Evolutionary conservation across 2,888 invertebrate genomes (phyloP).

Genomic region (Neoscelio sp.): DNA sequence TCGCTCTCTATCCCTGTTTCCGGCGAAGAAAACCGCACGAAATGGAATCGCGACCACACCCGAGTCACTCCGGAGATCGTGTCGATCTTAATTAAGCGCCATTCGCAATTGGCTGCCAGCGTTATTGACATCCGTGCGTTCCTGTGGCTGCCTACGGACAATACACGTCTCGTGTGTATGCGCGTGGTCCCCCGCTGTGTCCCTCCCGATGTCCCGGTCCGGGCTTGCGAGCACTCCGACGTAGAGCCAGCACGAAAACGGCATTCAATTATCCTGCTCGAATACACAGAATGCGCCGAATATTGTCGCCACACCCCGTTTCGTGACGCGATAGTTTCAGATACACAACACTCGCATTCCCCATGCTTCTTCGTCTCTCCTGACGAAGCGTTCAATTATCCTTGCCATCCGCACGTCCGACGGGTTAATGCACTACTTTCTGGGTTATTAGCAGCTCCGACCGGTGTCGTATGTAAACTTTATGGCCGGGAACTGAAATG

Average conservation of each 20-base stretch:
- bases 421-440: constrained; percentile 17
- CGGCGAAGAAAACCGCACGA: constrained; percentile 56
- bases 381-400: constrained; percentile 21
- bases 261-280: constrained; percentile 78
- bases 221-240: constrained; percentile 69
- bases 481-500: not conserved
- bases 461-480: not conserved
- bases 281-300: constrained; percentile 73
- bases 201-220: constrained; percentile 33
- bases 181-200: constrained; percentile 68
- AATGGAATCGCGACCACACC: constrained; percentile 61
- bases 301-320: constrained; percentile 63
- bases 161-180: constrained; percentile 73
- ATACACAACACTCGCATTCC: constrained; percentile 7
- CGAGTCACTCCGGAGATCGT: constrained; percentile 56
- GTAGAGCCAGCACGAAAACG: constrained; percentile 74
- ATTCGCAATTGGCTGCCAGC: constrained; percentile 74
- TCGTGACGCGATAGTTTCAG: constrained; percentile 46
- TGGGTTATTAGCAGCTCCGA: constrained; percentile 6
- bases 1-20: too few relatives aligned
- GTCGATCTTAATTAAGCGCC: constrained; percentile 78
- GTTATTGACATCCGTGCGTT: constrained; percentile 77
- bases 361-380: constrained; percentile 29
- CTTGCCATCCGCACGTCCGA: not conserved
- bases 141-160: constrained; percentile 77